Conservation (phyloP, 1,140 invertebrate species). For the Periplaneta americana region DNA sequence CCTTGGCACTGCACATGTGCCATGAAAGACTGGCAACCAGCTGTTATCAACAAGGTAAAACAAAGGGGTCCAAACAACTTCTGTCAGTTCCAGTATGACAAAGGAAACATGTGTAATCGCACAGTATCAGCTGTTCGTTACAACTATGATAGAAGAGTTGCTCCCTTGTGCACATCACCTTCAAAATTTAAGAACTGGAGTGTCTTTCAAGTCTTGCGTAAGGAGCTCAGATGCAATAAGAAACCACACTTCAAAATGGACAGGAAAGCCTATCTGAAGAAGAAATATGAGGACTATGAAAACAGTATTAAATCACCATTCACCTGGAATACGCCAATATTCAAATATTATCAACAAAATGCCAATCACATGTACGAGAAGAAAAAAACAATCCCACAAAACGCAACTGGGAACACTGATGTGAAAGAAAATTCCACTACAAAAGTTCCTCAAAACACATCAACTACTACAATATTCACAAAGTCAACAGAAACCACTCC, state of each 20-base stretch:
- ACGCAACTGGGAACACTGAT: background rate
- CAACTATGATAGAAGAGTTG: constrained; percentile 47
- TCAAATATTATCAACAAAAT: background rate
- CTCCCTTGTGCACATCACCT: constrained; percentile 56
- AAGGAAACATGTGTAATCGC: constrained; percentile 33
- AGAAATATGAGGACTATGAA: constrained; percentile 18
- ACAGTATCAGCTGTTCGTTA: constrained; percentile 36
- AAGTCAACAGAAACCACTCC: background rate
- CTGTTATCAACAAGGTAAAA: constrained; percentile 39
- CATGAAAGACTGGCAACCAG: constrained; percentile 55
- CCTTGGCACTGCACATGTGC: constrained; percentile 64
- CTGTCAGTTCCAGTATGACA: constrained; percentile 36
- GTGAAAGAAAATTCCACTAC: background rate
- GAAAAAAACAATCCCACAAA: background rate
- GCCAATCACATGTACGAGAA: background rate
- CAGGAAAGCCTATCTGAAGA: constrained; percentile 8
- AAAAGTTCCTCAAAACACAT: background rate
- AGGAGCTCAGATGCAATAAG: constrained; percentile 28
- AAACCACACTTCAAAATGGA: background rate
- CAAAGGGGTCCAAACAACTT: constrained; percentile 31
- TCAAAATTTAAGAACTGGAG: constrained; percentile 49
- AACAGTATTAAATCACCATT: constrained; percentile 19
- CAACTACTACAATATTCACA: background rate
- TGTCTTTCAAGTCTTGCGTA: constrained; percentile 51
- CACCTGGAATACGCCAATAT: background rate